Percentiles rank a stretch among this genome's conserved stretches.
These are phyloP conservation scores for Heliconius charithonia DNA, from an alignment of 2,888 invertebrate genomes.

Conservation along the genomic window DNA sequence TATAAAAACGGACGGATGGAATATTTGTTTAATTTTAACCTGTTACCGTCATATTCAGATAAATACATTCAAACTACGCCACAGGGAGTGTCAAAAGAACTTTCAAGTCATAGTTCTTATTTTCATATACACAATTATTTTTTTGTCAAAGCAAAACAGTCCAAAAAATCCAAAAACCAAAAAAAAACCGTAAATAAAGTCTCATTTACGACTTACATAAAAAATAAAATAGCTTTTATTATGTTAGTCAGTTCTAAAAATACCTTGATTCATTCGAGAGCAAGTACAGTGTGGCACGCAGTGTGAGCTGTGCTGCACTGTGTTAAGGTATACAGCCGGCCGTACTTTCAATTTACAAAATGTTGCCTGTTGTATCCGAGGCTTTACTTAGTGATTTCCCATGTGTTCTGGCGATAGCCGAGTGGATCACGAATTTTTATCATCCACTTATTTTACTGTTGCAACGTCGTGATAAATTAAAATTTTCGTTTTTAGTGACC, in stretches of 20 bases:
- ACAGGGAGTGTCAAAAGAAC: not conserved
- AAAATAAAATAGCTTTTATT: constrained; percentile 31
- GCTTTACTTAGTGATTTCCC: constrained; percentile 72
- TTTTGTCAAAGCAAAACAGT: not conserved
- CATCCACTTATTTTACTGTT: constrained; percentile 44
- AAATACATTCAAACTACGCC: not conserved
- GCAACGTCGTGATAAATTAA: constrained; percentile 39
- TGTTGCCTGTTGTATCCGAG: constrained; percentile 42
- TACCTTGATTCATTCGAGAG: constrained; percentile 37
- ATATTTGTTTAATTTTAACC: not conserved
- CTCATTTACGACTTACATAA: not conserved
- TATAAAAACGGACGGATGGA: not conserved
- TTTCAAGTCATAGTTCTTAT: not conserved
- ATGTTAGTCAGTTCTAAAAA: constrained; percentile 31
- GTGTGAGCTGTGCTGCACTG: not conserved
- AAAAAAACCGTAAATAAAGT: not conserved
- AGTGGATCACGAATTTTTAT: constrained; percentile 75
- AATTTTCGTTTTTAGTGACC: constrained; percentile 7
- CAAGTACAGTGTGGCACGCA: constrained; percentile 20
- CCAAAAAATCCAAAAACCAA: not conserved
- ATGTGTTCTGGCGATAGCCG: constrained; percentile 64
- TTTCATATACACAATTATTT: too few relatives aligned
- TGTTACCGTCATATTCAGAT: not conserved
- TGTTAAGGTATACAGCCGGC: constrained; percentile 9
- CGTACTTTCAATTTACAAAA: not conserved